phyloP scores from a whole-genome alignment of 1,140 invertebrate genomes.

The Leptopilina boulardi region DNA sequence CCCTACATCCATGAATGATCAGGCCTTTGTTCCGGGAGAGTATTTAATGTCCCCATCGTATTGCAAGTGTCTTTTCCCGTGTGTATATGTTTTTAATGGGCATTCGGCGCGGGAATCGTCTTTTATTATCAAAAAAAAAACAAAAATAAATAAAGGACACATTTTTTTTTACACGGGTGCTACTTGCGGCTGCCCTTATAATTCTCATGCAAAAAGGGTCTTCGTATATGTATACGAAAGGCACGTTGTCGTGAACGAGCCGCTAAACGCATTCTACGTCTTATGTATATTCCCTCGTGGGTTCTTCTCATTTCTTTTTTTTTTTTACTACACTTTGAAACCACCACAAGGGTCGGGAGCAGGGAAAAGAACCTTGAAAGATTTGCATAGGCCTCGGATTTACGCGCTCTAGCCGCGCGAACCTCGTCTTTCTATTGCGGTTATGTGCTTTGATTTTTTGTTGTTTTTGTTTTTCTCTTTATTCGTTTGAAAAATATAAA shows the following conservation, averaged over 20 bases:
- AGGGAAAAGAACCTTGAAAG: not conserved
- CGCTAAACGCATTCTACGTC: constrained; percentile 13
- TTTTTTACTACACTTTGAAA: not conserved
- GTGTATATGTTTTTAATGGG: constrained; percentile 18
- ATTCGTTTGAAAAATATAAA: too few species aligned
- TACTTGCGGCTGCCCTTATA: not conserved
- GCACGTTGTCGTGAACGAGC: not conserved
- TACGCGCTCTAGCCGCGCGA: constrained; percentile 9
- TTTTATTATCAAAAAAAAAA: not conserved
- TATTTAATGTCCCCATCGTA: constrained; percentile 2
- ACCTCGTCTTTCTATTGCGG: not conserved
- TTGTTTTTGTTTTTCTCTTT: too few species aligned
- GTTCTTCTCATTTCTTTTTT: too few species aligned
- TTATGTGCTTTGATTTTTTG: constrained; percentile 12
- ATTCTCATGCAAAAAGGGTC: constrained; percentile 6
- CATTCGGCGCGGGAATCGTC: not conserved
- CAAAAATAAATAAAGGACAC: too few species aligned
- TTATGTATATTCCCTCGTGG: not conserved
- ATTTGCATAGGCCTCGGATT: constrained; percentile 8
- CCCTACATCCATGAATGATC: not conserved
- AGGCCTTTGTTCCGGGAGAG: constrained; percentile 8
- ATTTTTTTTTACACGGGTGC: constrained; percentile 4
- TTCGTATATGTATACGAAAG: too few species aligned
- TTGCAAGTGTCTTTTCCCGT: constrained; percentile 13
- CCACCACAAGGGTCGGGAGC: constrained; percentile 4